Evolutionary conservation across 2,113 vertebrate species (phyloP).

Genomic region (Dromiciops gliroides): DNA sequence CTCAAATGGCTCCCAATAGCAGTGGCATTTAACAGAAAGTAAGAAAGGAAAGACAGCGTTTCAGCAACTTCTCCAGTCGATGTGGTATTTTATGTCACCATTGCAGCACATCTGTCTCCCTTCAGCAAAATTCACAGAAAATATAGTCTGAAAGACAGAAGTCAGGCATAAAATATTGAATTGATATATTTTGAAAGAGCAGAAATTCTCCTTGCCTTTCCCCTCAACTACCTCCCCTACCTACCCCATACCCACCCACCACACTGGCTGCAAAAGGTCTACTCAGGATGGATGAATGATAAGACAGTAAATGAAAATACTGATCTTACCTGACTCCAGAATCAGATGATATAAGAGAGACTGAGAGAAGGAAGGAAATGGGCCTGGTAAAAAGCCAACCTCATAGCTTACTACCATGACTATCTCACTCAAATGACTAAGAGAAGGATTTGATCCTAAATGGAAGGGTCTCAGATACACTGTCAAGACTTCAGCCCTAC

Average conservation of each 20-base stretch:
- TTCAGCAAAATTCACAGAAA: constrained; percentile 76
- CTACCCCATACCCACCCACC: no score
- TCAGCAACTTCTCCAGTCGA: constrained; percentile 76
- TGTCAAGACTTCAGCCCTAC: not conserved
- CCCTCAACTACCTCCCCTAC: no score
- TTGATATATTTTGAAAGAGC: not conserved
- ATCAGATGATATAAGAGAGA: not conserved
- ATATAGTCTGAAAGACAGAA: constrained; percentile 77
- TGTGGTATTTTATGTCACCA: constrained; percentile 87
- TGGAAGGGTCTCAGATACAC: not conserved
- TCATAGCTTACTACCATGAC: no score
- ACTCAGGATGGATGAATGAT: not conserved
- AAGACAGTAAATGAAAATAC: not conserved
- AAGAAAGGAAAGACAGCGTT: constrained; percentile 59
- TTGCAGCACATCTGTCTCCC: constrained; percentile 82
- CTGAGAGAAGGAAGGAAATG: not conserved
- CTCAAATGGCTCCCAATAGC: constrained; percentile 65
- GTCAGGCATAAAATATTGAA: constrained; percentile 10
- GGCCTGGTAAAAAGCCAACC: no score
- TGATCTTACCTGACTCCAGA: not conserved
- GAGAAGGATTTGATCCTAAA: not conserved
- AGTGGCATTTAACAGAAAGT: constrained; percentile 75
- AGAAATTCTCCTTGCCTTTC: not conserved
- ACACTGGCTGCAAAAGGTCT: not conserved
- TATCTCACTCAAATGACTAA: no score